These are phyloP conservation scores for Serrognathus titanus DNA, from an alignment of 2,888 invertebrate species.

Conservation along the genomic window DNA sequence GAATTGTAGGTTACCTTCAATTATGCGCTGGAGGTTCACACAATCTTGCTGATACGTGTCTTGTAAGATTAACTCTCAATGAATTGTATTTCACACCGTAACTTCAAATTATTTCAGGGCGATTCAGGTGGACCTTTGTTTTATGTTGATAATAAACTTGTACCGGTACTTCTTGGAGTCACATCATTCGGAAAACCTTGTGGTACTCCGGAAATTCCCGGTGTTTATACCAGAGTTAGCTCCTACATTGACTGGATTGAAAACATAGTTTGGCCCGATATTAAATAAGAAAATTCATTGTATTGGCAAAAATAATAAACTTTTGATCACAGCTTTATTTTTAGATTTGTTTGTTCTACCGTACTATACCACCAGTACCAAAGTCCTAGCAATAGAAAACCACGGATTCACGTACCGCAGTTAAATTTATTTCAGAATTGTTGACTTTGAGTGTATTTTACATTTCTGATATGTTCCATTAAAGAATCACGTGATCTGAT, in stretches of 20 bases:
- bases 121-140: slow-evolving; percentile 66
- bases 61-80: not conserved
- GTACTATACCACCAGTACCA: no score
- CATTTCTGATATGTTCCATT: no score
- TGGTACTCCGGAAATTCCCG: slow-evolving; percentile 38
- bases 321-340: no score
- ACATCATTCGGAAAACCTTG: slow-evolving; percentile 52
- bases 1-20: no score
- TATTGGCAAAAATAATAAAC: no score
- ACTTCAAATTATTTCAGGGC: slow-evolving; percentile 41
- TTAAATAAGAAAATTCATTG: no score
- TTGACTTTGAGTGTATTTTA: no score
- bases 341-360: no score
- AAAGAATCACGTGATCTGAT: no score
- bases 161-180: slow-evolving; percentile 31
- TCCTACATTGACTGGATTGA: slow-evolving; percentile 49
- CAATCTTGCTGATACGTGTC: not conserved
- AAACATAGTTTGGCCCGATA: slow-evolving; percentile 43
- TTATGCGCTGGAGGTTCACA: not conserved
- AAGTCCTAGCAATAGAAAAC: no score
- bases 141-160: not conserved
- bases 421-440: no score
- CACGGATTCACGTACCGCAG: no score
- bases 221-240: slow-evolving; percentile 47
- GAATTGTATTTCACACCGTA: not conserved